Base-by-base conservation (phyloP, 2,888 invertebrate species). In the Coelinius sp. region DNA sequence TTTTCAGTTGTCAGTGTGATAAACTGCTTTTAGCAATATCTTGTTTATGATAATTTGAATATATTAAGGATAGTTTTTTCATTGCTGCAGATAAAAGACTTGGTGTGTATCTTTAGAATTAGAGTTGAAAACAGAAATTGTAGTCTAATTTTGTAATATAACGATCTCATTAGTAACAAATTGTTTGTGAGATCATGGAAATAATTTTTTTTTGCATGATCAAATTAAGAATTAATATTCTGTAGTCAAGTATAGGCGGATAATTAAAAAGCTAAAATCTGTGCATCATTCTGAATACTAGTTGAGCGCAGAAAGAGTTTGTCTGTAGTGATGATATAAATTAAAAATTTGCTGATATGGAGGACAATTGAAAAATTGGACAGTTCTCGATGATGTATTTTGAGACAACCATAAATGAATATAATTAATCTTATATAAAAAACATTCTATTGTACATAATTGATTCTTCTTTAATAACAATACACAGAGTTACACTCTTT, bases 391-490 rank as follows among this genome's bases (percentile, higher is more conserved):
- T n/a, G n/a, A n/a, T n/a, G n/a, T n/a, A n/a, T n/a, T n/a, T n/a
- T n/a, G n/a, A n/a, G n/a, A n/a, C n/a, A n/a, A n/a, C n/a, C n/a
- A n/a, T 12, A 41, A 41, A 59, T 27, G 14, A 31, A 4, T 17
- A 59, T 35, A n/a, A 27, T 35, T 31, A 25, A 27, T 59, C 35
- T 14, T 64, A 56, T 44, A 24, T 59, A 41, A 41, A 41, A 12
- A 17, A 17, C n/a, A 12, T 59, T 59, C 82, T 83, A 81, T 83
- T 82, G 81, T 78, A 79, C 77, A 71, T 79, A 81, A 80, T 82
- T 79, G 81, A 80, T 79, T 79, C 79, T 80, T 77, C 77, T 75
- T 75, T 79, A n/a, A n/a, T 81, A 83, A 78, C 81, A 78, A 80
- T 76, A 71, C 70, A 66, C 70, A 67, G 46, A 17, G 52, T 56